Conservation (phyloP, 1,140 invertebrate genomes). For the Zaprionus ornatus region DNA sequence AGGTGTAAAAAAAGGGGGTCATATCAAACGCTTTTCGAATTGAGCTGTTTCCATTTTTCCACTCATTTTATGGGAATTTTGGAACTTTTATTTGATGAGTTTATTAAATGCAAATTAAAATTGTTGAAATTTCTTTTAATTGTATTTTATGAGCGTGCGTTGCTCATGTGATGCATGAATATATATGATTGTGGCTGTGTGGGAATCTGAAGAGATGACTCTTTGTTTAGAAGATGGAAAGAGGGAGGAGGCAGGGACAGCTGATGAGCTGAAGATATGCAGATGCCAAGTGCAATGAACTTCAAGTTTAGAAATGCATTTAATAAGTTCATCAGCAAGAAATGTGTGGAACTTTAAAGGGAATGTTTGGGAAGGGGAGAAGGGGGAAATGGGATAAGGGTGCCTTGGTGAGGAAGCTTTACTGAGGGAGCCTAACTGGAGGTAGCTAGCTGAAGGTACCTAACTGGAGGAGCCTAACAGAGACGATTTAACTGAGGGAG, state of each 20-base stretch:
- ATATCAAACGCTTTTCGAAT: slow-evolving; percentile 67
- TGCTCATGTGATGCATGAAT: slow-evolving; percentile 15
- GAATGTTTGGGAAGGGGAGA: neutral
- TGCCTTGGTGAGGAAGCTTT: too few relatives aligned
- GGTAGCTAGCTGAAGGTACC: too few relatives aligned
- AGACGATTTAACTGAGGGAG: too few relatives aligned
- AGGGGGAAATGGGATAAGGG: neutral
- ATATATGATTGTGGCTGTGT: neutral
- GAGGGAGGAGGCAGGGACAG: neutral
- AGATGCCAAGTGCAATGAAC: slow-evolving; percentile 38
- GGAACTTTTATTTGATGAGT: slow-evolving; percentile 61
- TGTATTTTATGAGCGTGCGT: slow-evolving; percentile 62
- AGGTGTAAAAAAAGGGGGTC: slow-evolving; percentile 79
- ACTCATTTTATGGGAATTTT: slow-evolving; percentile 46
- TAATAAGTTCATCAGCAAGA: neutral
- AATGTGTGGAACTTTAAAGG: neutral
- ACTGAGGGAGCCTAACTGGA: too few relatives aligned
- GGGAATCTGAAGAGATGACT: slow-evolving; percentile 29
- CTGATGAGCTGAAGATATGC: slow-evolving; percentile 23
- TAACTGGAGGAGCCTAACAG: too few relatives aligned
- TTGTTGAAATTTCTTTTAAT: slow-evolving; percentile 73
- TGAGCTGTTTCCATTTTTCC: slow-evolving; percentile 41
- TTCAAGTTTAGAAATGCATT: slow-evolving; percentile 16
- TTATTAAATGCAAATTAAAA: slow-evolving; percentile 82
- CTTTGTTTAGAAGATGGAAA: slow-evolving; percentile 17